A percentile compares a stretch with the other conserved stretches of the same genome.
Evolutionary conservation across 2,888 invertebrate genomes (phyloP).

Genomic region (Caenorhabditis sp.): DNA sequence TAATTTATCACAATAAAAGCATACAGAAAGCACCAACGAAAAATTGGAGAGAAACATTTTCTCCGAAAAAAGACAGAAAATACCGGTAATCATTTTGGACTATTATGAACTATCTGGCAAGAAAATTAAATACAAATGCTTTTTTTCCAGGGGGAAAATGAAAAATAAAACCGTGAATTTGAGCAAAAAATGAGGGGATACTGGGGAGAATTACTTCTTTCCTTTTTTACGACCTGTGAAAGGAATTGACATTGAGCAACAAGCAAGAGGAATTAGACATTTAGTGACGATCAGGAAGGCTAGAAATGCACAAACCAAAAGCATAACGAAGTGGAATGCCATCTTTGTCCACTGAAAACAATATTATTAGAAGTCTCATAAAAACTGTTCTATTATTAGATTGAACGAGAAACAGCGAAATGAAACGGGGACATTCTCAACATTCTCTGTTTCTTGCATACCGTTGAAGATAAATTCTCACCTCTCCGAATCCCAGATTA

Average conservation of each 20-base stretch:
- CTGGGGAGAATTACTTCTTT: background rate
- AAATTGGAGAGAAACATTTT: background rate
- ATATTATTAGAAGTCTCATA: too few species aligned
- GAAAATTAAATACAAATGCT: background rate
- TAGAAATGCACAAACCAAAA: slow-evolving; percentile 13
- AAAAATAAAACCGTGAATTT: background rate
- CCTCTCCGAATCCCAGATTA: slow-evolving; percentile 26
- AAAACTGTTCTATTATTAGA: too few species aligned
- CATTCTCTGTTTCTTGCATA: too few species aligned
- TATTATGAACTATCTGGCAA: slow-evolving; percentile 3
- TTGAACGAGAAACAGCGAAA: too few species aligned
- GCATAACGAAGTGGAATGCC: slow-evolving; percentile 21
- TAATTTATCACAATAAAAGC: background rate
- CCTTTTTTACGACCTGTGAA: slow-evolving; percentile 13
- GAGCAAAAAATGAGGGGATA: background rate
- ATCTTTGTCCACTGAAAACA: slow-evolving; percentile 38
- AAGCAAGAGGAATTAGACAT: slow-evolving; percentile 32
- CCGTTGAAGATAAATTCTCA: background rate
- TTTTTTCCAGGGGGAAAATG: background rate
- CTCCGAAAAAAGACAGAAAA: background rate
- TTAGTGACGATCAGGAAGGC: slow-evolving; percentile 24
- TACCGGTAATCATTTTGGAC: background rate
- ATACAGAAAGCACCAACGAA: background rate
- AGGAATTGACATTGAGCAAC: slow-evolving; percentile 28
- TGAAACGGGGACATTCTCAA: background rate